These are phyloP conservation scores for Orientallactaga sibirica DNA, from an alignment of 2,797 vertebrate genomes.

Conservation along the genomic window DNA sequence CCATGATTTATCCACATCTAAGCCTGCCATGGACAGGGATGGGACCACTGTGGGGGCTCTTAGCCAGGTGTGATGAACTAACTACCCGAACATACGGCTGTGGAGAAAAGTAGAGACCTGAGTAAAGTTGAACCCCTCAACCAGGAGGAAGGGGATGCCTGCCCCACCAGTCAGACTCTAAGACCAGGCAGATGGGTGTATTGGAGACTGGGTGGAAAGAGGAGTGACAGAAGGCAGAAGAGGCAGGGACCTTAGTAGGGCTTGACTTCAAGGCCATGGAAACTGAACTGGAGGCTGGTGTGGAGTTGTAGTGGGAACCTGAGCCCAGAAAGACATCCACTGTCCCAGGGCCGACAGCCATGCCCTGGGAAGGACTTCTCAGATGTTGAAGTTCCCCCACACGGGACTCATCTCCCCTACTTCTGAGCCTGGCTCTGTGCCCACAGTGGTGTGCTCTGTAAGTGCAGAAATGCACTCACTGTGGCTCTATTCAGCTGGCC, in stretches of 20 bases:
- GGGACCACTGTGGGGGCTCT: neutral
- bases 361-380: neutral
- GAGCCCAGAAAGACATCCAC: neutral
- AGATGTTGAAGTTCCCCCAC: neutral
- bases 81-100: neutral
- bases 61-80: no score
- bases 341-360: neutral
- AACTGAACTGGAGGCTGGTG: rapidly evolving
- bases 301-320: neutral
- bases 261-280: neutral
- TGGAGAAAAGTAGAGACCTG: neutral
- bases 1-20: rapidly evolving
- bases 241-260: neutral
- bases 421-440: neutral
- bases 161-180: neutral
- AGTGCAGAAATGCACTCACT: neutral
- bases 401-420: neutral
- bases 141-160: neutral
- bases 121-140: no score
- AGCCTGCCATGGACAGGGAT: neutral
- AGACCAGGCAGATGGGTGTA: neutral
- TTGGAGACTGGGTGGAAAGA: neutral
- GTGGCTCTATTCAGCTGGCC: rapidly evolving
- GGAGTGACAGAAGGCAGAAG: neutral
- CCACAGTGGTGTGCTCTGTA: neutral